phyloP scores from a whole-genome alignment of 2,113 vertebrate genomes.

The Salvelinus namaycush region DNA sequence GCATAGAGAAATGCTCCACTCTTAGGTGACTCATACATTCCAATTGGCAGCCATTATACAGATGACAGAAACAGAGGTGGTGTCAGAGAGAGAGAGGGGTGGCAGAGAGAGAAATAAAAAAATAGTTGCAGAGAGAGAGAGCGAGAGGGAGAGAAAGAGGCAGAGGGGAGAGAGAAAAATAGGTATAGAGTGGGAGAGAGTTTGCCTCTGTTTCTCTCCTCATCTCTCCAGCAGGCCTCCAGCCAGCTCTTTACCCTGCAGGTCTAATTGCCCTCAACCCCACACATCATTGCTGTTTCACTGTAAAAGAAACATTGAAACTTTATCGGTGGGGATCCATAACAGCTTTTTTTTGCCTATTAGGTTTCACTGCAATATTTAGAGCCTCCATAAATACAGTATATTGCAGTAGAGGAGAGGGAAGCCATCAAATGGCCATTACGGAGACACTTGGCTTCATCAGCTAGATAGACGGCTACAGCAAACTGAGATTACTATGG shows the following conservation, averaged over 20 bases:
- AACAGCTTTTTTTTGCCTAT: slow-evolving; percentile 65
- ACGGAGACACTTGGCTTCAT: neutral
- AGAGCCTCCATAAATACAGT: slow-evolving; percentile 68
- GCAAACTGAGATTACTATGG: neutral
- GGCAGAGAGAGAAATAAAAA: no score
- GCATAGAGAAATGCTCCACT: slow-evolving; percentile 37
- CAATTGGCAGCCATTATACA: slow-evolving; percentile 40
- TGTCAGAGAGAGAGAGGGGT: slow-evolving; percentile 20
- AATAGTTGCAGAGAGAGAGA: slow-evolving; percentile 22
- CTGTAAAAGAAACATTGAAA: slow-evolving; percentile 57
- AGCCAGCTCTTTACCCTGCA: slow-evolving; percentile 36
- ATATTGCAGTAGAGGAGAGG: neutral
- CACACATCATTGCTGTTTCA: slow-evolving; percentile 64
- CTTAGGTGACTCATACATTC: slow-evolving; percentile 53
- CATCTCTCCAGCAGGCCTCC: slow-evolving; percentile 50
- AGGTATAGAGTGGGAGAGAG: neutral
- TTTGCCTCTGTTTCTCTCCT: slow-evolving; percentile 42
- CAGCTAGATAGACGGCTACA: no score
- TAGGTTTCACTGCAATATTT: slow-evolving; percentile 67
- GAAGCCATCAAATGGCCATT: neutral
- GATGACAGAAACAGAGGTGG: slow-evolving; percentile 28
- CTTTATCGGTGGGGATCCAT: slow-evolving; percentile 63
- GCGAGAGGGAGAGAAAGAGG: slow-evolving; percentile 18
- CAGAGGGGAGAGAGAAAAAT: no score
- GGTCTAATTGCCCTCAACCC: slow-evolving; percentile 64